phyloP scores from a whole-genome alignment of 2,797 vertebrate species.

The Microchirus variegatus region DNA sequence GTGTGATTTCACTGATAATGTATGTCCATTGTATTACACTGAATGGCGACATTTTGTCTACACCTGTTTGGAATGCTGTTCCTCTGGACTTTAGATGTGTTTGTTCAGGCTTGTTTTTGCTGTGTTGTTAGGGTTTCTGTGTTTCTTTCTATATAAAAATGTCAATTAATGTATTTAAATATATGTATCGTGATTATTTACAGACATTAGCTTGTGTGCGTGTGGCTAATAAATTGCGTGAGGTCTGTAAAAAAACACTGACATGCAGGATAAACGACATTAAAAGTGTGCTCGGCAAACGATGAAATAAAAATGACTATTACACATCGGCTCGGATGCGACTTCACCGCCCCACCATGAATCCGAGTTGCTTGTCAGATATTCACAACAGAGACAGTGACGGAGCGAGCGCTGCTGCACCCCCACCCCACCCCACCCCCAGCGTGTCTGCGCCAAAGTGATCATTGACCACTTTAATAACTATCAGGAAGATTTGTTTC shows the following conservation, averaged over 20 bases:
- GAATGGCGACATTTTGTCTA: not conserved
- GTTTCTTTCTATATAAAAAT: too few relatives aligned
- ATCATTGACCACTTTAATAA: slow-evolving; percentile 76
- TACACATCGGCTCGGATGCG: slow-evolving; percentile 41
- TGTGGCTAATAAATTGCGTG: too few relatives aligned
- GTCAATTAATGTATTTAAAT: too few relatives aligned
- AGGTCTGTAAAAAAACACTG: too few relatives aligned
- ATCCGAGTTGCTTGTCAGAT: slow-evolving; percentile 63
- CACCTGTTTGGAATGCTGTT: not conserved
- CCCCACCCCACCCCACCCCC: too few relatives aligned
- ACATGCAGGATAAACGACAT: too few relatives aligned
- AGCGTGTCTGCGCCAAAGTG: slow-evolving; percentile 32
- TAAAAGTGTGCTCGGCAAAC: slow-evolving; percentile 28
- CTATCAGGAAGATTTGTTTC: slow-evolving; percentile 80
- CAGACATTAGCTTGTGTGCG: too few relatives aligned
- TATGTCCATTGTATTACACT: not conserved
- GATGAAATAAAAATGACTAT: slow-evolving; percentile 60
- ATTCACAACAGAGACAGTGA: slow-evolving; percentile 52
- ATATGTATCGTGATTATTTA: too few relatives aligned
- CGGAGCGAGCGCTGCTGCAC: slow-evolving; percentile 40
- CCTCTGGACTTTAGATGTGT: too few relatives aligned
- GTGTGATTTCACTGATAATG: not conserved
- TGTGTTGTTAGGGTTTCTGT: too few relatives aligned
- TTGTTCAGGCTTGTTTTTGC: too few relatives aligned
- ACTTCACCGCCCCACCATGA: slow-evolving; percentile 43